These are phyloP conservation scores for Ascaphus truei DNA, from an alignment of 2,113 vertebrate species.

Conservation along the genomic window DNA sequence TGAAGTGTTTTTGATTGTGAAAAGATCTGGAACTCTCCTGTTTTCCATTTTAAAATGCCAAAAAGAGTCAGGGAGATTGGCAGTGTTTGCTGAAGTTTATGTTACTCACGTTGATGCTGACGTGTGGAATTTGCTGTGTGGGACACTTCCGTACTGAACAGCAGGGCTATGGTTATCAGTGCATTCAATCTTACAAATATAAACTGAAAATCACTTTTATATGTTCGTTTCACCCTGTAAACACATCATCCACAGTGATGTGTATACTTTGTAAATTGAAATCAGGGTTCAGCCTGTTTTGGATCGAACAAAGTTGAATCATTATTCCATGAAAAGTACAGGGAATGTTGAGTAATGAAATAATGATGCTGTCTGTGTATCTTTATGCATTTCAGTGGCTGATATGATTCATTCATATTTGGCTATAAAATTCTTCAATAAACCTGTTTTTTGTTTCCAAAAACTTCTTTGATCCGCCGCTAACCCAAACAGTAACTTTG, in stretches of 20 bases:
- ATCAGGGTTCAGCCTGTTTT: no score
- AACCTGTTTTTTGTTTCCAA: no score
- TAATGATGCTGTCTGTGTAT: no score
- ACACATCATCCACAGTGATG: neutral
- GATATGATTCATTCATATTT: no score
- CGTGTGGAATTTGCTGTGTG: neutral
- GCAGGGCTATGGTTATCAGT: neutral
- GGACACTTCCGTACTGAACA: neutral
- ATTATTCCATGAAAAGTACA: no score
- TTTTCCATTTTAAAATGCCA: slow-evolving; percentile 11
- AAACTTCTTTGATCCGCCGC: no score
- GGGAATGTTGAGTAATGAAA: no score
- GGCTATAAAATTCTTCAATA: no score
- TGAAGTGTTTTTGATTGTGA: slow-evolving; percentile 1
- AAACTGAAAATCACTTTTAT: no score
- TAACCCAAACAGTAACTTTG: no score
- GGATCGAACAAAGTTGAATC: no score
- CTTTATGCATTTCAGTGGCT: no score
- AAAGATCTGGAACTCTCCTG: slow-evolving; percentile 6
- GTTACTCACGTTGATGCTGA: neutral
- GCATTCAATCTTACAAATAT: neutral
- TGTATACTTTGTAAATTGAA: neutral
- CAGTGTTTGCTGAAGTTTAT: neutral
- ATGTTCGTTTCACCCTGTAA: neutral
- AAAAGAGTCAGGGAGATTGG: slow-evolving; percentile 24